phyloP scores from a whole-genome alignment of 2,888 invertebrate species.

The Ophion ventricosus region DNA sequence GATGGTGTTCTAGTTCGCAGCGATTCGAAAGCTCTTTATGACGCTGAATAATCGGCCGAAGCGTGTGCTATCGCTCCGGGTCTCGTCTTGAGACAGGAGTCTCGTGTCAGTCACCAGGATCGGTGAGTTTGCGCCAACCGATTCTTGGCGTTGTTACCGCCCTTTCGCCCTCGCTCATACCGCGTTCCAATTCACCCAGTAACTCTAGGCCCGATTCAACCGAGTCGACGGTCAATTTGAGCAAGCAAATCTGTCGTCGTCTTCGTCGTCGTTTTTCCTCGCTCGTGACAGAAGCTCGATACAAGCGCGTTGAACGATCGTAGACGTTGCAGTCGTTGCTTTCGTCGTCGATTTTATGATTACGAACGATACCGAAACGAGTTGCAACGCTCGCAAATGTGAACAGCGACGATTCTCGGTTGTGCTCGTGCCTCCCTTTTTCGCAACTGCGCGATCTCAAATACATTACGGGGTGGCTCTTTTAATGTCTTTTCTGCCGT shows the following conservation, averaged over 20 bases:
- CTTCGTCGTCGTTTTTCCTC: slow-evolving; percentile 35
- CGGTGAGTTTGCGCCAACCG: slow-evolving; percentile 84
- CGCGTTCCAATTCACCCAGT: slow-evolving; percentile 74
- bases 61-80: slow-evolving; percentile 81
- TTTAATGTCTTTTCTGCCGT: slow-evolving; percentile 66
- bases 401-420: slow-evolving; percentile 72
- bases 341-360: background rate
- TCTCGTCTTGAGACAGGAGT: slow-evolving; percentile 72
- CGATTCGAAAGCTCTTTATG: background rate
- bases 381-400: slow-evolving; percentile 30
- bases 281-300: background rate
- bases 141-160: slow-evolving; percentile 80
- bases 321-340: background rate
- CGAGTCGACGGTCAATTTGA: slow-evolving; percentile 25
- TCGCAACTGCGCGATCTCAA: slow-evolving; percentile 77
- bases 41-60: slow-evolving; percentile 60
- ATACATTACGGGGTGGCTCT: slow-evolving; percentile 82
- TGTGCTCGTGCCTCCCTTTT: slow-evolving; percentile 77
- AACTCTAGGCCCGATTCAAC: slow-evolving; percentile 44
- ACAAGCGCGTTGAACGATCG: background rate
- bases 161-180: slow-evolving; percentile 81
- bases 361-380: background rate
- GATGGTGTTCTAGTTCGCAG: background rate
- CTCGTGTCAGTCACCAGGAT: slow-evolving; percentile 87
- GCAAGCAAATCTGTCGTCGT: slow-evolving; percentile 26